A percentile compares a stretch with the other conserved stretches of the same genome.
phyloP scores from a whole-genome alignment of 2,888 invertebrate species.

The Acronicta psi region DNA sequence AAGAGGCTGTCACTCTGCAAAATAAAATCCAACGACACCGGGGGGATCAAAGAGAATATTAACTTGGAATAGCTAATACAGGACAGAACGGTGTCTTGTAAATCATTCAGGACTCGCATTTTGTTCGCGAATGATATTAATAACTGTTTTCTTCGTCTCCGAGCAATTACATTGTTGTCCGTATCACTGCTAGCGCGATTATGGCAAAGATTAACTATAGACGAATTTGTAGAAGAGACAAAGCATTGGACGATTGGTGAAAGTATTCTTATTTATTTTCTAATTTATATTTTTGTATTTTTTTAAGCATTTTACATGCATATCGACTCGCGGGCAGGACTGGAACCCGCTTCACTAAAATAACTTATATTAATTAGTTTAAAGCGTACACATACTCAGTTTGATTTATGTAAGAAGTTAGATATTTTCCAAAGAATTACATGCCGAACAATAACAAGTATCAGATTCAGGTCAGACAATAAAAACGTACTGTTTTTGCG shows the following conservation, averaged over 20 bases:
- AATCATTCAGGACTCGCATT: constrained; percentile 64
- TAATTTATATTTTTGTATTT: no score
- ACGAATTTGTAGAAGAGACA: constrained; percentile 44
- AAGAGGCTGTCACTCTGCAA: constrained; percentile 49
- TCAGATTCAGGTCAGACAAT: no score
- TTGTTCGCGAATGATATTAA: constrained; percentile 78
- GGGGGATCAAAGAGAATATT: constrained; percentile 71
- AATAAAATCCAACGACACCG: constrained; percentile 62
- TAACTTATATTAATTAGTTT: no score
- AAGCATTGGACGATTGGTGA: neutral
- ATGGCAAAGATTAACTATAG: constrained; percentile 63
- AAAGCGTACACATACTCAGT: no score
- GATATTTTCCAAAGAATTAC: no score
- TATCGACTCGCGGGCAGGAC: no score
- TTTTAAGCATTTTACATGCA: no score
- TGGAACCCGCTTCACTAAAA: no score
- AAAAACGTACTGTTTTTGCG: no score
- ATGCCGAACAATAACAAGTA: no score
- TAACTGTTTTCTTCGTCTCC: constrained; percentile 85
- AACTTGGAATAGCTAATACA: constrained; percentile 69
- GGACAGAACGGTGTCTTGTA: constrained; percentile 72
- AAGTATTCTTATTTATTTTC: neutral
- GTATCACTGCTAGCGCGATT: constrained; percentile 79
- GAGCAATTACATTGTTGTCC: constrained; percentile 81
- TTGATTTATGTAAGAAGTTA: no score